Percentiles rank a stretch among this genome's conserved stretches.
These are phyloP conservation scores for Drosophila greeni DNA, from an alignment of 2,888 invertebrate species.

Conservation along the genomic window DNA sequence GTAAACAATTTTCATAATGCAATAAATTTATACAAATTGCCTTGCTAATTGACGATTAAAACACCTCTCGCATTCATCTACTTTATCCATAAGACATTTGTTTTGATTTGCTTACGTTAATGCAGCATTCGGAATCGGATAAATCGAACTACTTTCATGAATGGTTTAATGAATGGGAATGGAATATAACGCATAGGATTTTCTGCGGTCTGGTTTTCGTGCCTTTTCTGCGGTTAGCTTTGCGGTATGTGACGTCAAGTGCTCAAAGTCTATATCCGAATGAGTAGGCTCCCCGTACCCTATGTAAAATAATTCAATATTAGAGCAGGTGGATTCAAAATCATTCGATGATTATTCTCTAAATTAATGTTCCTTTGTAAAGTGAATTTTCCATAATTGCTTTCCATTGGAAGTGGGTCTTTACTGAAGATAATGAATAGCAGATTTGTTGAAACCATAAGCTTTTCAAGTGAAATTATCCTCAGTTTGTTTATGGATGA, in stretches of 20 bases:
- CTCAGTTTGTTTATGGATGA: not conserved
- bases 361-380: not conserved
- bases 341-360: not conserved
- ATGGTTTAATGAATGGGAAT: conserved; percentile 31
- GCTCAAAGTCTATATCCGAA: not conserved
- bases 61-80: conserved; percentile 25
- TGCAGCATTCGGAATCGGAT: conserved; percentile 3
- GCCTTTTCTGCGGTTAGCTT: conserved; percentile 3
- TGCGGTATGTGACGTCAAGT: conserved; percentile 26
- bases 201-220: conserved; percentile 9
- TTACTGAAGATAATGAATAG: not conserved
- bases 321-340: not conserved
- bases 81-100: conserved; percentile 25
- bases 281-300: not conserved
- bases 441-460: not conserved
- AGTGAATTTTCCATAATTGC: not conserved
- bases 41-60: conserved; percentile 26
- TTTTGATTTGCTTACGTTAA: conserved; percentile 36
- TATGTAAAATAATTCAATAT: conserved; percentile 7
- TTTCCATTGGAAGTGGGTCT: not conserved
- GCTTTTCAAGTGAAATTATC: not conserved
- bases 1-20: conserved; percentile 31
- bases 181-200: not conserved
- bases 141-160: conserved; percentile 21
- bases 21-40: conserved; percentile 29